Evolutionary conservation across 1,140 invertebrate species (phyloP).

Genomic region (Cydia pomonella): DNA sequence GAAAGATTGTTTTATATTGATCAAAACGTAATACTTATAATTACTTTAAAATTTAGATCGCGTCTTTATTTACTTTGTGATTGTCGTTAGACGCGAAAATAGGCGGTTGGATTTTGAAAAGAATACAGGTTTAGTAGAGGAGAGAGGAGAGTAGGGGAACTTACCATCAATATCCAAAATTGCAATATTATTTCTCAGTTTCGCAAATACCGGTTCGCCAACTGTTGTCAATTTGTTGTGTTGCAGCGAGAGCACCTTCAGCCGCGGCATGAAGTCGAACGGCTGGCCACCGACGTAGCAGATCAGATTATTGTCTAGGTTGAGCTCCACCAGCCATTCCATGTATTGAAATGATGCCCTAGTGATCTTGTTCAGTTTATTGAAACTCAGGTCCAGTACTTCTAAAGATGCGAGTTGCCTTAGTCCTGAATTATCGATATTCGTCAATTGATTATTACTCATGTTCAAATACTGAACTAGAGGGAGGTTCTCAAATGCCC

Average conservation of each 20-base stretch:
- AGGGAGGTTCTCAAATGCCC: constrained; percentile 89
- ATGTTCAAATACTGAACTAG: constrained; percentile 90
- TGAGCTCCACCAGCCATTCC: constrained; percentile 92
- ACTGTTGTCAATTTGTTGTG: constrained; percentile 89
- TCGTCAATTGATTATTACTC: constrained; percentile 88
- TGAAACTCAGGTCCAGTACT: constrained; percentile 89
- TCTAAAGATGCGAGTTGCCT: constrained; percentile 88
- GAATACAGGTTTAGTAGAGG: too few relatives aligned
- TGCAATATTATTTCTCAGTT: constrained; percentile 89
- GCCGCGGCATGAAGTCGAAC: constrained; percentile 90
- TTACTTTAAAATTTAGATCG: too few relatives aligned
- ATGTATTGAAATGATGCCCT: constrained; percentile 84
- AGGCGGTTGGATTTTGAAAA: too few relatives aligned
- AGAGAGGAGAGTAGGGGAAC: too few relatives aligned
- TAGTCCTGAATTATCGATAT: constrained; percentile 87
- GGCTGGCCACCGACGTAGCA: constrained; percentile 86
- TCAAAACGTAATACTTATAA: too few relatives aligned
- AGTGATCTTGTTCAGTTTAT: constrained; percentile 86
- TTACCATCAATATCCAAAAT: constrained; percentile 92
- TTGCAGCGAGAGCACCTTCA: constrained; percentile 89
- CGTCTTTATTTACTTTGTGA: too few relatives aligned
- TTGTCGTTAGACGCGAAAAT: too few relatives aligned
- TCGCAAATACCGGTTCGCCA: constrained; percentile 87
- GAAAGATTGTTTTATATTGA: too few relatives aligned
- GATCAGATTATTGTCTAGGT: constrained; percentile 89